A percentile compares a stretch with the other conserved stretches of the same genome.
phyloP scores from a whole-genome alignment of 2,888 invertebrate genomes.

The Lasioglossum pauxillum region DNA sequence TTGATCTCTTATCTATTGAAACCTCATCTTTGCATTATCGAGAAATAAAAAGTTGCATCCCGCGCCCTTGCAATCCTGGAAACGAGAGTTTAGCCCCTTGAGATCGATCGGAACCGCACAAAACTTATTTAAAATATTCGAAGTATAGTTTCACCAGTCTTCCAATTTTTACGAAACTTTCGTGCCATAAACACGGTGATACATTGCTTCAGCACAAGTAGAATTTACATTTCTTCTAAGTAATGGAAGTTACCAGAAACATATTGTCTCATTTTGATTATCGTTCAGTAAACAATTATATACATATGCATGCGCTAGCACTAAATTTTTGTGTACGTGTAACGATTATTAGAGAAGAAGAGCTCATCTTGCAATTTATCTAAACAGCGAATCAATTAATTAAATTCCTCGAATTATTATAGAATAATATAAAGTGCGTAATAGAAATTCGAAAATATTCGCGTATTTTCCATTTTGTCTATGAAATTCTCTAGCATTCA shows the following conservation, averaged over 20 bases:
- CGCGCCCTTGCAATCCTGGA: too few species aligned
- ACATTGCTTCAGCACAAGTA: conserved; percentile 19
- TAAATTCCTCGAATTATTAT: conserved; percentile 13
- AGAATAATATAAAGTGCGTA: neutral
- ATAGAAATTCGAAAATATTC: neutral
- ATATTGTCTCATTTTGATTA: conserved; percentile 33
- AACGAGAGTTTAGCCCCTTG: too few species aligned
- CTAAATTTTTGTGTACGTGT: conserved; percentile 15
- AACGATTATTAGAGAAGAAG: neutral
- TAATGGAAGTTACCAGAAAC: conserved; percentile 47
- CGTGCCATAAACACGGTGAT: conserved; percentile 65
- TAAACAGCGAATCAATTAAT: conserved; percentile 14
- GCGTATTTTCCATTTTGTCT: neutral
- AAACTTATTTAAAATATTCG: conserved; percentile 39
- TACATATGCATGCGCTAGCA: conserved; percentile 20
- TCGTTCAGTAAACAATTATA: conserved; percentile 36
- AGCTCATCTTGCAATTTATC: conserved; percentile 21
- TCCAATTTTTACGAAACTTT: conserved; percentile 64
- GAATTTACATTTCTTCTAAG: conserved; percentile 39
- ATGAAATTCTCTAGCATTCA: neutral
- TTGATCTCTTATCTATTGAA: too few species aligned
- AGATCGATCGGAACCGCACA: conserved; percentile 41
- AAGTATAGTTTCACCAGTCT: conserved; percentile 62
- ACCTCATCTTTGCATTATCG: too few species aligned
- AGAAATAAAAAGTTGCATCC: too few species aligned